Conservation (phyloP, 2,888 invertebrate genomes). For the Bedellia somnulentella region DNA sequence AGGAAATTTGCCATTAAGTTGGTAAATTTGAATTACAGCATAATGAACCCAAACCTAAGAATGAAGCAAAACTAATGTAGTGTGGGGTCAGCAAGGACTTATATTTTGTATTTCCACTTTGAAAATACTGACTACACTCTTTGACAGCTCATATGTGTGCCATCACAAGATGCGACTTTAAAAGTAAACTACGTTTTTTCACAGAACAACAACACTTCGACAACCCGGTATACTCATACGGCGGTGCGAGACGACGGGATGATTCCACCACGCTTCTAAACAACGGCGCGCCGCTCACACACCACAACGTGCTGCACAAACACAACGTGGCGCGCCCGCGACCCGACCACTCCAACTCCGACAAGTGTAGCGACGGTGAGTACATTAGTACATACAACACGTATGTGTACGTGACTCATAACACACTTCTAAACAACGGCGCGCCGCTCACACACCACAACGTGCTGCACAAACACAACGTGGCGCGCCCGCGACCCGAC, state of each 20-base stretch:
- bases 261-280: conserved; percentile 59
- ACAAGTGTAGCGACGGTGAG: conserved; percentile 45
- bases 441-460: too few relatives aligned
- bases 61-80: too few relatives aligned
- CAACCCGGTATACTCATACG: conserved; percentile 87
- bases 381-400: too few relatives aligned
- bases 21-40: too few relatives aligned
- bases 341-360: conserved; percentile 49
- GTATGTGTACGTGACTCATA: too few relatives aligned
- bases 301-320: conserved; percentile 62
- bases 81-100: too few relatives aligned
- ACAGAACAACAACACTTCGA: conserved; percentile 86
- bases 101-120: too few relatives aligned
- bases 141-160: too few relatives aligned
- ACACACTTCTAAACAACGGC: conserved; percentile 63
- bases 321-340: conserved; percentile 63
- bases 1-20: too few relatives aligned
- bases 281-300: conserved; percentile 47
- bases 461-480: conserved; percentile 61
- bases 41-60: too few relatives aligned
- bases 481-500: conserved; percentile 58
- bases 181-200: conserved; percentile 3
- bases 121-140: too few relatives aligned
- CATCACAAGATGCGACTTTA: too few relatives aligned
- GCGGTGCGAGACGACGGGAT: conserved; percentile 53